phyloP scores from a whole-genome alignment of 2,113 vertebrate genomes.

The Tenebrosternarchus preto region DNA sequence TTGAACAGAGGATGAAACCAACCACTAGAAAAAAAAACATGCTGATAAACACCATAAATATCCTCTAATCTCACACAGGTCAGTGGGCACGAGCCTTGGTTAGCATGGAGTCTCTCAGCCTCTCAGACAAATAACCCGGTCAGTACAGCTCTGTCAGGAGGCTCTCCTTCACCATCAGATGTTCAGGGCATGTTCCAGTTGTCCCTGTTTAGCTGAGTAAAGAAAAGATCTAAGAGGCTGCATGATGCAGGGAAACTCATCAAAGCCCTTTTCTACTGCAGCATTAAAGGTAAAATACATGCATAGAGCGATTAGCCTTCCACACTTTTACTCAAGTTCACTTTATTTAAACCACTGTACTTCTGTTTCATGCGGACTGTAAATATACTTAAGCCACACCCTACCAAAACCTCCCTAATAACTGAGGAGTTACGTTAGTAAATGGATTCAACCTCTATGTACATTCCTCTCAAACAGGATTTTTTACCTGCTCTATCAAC shows the following conservation, averaged over 20 bases:
- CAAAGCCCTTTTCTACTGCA: too few relatives aligned
- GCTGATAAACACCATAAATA: constrained; percentile 19
- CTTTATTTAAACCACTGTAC: too few relatives aligned
- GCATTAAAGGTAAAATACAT: too few relatives aligned
- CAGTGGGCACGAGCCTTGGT: not conserved
- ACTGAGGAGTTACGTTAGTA: not conserved
- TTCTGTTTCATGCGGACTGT: too few relatives aligned
- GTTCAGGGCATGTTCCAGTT: not conserved
- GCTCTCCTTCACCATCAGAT: not conserved
- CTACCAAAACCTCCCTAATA: not conserved
- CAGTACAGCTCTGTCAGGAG: not conserved
- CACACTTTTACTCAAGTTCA: too few relatives aligned
- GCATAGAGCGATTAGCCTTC: too few relatives aligned
- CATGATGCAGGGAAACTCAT: not conserved
- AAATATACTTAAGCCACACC: too few relatives aligned
- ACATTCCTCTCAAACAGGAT: too few relatives aligned
- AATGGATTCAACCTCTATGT: not conserved
- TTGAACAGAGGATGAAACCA: constrained; percentile 39
- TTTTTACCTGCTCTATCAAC: not conserved
- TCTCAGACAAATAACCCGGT: not conserved
- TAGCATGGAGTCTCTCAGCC: not conserved
- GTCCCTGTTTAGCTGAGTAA: not conserved
- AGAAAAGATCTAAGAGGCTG: not conserved
- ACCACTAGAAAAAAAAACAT: constrained; percentile 6
- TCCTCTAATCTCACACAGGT: constrained; percentile 3